Evolutionary conservation across 2,888 invertebrate species (phyloP), one percentile per base, ranked within the genome.

Genomic region (Lepidocyrtoides sp.): DNA sequence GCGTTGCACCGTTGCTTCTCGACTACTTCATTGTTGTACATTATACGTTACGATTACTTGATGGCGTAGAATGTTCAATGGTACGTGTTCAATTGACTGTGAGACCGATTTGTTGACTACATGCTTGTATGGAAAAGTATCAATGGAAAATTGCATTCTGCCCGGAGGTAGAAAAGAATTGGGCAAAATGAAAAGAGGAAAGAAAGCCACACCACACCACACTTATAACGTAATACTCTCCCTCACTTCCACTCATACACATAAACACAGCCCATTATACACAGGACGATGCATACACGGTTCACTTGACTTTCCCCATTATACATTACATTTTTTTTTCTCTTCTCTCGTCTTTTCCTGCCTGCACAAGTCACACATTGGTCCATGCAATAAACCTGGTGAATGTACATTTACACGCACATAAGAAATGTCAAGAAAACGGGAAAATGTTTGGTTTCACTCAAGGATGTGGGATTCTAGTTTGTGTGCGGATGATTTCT

Each of bases 51-150:
- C 57, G 20, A 54, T 81, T 81, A 75, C 86, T 69, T 26, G 29
- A 14, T 51, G 48, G 14, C 29, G 14, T 29, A 26, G 26, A 29
- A 17, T 41, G 14, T 41, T 72, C 20, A 72, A 77, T 77, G 48
- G 69, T 81, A 81, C 89, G 81, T 84, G 91, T 88, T 82, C 91
- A 91, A 91, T 91, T 89, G 91, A 89, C 85, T 91, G 66, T 54
- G 81, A 85, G 85, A 79, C 66, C 89, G 89, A 91, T 89, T 91
- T 91, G 91, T 88, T 89, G 82, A 89, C 86, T 86, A 57, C 60
- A n/a, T n/a, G n/a, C n/a, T 54, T 60, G 44, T 48, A 44, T 26
- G 57, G 89, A 29, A 89, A 83, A 89, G 75, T 60, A 60, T 83
- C 84, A 75, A 84, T 90, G 51, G 77, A 77, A 77, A 84, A 75